A percentile compares a stretch with the other conserved stretches of the same genome.
These are phyloP conservation scores for Drosophila nigromelanica DNA, from an alignment of 1,140 invertebrate species.

Conservation along the genomic window DNA sequence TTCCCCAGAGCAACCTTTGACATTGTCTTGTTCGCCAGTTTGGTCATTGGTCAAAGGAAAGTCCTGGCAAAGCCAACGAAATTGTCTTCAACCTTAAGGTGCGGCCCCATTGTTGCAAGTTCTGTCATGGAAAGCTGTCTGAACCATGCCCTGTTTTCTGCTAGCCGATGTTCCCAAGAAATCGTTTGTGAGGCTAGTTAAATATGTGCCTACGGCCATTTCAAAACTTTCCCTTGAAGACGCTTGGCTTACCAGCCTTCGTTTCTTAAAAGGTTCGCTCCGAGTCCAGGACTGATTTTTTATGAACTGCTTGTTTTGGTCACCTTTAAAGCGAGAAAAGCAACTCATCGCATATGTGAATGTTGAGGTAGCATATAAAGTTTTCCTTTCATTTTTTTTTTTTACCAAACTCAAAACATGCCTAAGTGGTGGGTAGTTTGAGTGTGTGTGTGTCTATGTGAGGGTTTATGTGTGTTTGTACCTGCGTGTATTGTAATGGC, in stretches of 20 bases:
- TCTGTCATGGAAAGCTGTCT: slow-evolving; percentile 39
- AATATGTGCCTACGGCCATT: slow-evolving; percentile 74
- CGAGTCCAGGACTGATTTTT: slow-evolving; percentile 19
- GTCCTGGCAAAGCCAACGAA: slow-evolving; percentile 20
- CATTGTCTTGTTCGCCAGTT: slow-evolving; percentile 30
- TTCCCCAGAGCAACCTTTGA: slow-evolving; percentile 47
- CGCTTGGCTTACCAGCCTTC: slow-evolving; percentile 1
- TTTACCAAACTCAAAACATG: slow-evolving; percentile 30
- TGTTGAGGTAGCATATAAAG: slow-evolving; percentile 58
- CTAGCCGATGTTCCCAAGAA: slow-evolving; percentile 34
- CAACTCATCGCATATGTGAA: slow-evolving; percentile 49
- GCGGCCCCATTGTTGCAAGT: slow-evolving; percentile 48
- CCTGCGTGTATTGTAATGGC: slow-evolving; percentile 75
- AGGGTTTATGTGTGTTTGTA: slow-evolving; percentile 19
- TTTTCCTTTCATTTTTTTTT: slow-evolving; percentile 48
- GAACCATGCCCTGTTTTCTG: slow-evolving; percentile 33
- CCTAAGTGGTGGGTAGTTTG: slow-evolving; percentile 38
- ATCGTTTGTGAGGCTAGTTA: slow-evolving; percentile 75
- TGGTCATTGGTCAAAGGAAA: slow-evolving; percentile 35
- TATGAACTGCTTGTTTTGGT: slow-evolving; percentile 38
- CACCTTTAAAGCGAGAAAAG: slow-evolving; percentile 65
- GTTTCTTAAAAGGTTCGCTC: slow-evolving; percentile 43
- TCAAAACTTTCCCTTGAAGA: slow-evolving; percentile 49
- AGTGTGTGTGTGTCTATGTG: slow-evolving; percentile 24
- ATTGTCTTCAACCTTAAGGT: slow-evolving; percentile 54